These are phyloP conservation scores for Sternarchorhynchus goeldii DNA, from an alignment of 2,797 vertebrate genomes.

Conservation along the genomic window DNA sequence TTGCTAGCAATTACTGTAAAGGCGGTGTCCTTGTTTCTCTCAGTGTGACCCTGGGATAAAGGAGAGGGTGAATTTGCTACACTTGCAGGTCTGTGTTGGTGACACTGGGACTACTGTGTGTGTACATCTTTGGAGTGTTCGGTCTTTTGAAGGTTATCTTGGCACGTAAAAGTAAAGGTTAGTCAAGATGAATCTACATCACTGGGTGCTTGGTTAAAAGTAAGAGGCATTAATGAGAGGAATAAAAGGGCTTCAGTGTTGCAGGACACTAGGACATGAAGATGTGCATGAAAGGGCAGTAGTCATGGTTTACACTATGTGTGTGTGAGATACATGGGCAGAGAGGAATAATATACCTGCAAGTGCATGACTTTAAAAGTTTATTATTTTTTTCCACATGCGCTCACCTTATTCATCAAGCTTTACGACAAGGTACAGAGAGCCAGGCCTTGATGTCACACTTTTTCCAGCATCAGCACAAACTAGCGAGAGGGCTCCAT, in stretches of 20 bases:
- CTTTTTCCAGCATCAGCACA: slow-evolving; percentile 63
- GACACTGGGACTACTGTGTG: slow-evolving; percentile 44
- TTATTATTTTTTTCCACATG: slow-evolving; percentile 40
- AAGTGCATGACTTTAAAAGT: slow-evolving; percentile 48
- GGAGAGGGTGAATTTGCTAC: slow-evolving; percentile 48
- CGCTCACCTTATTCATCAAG: slow-evolving; percentile 59
- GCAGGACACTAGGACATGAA: not conserved
- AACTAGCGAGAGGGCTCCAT: slow-evolving; percentile 49
- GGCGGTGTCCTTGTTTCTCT: slow-evolving; percentile 51
- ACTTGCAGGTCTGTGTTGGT: slow-evolving; percentile 40
- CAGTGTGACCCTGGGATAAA: slow-evolving; percentile 37
- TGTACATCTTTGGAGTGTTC: slow-evolving; percentile 20
- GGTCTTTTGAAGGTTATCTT: slow-evolving; percentile 31
- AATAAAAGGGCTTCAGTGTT: not conserved
- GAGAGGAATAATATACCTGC: slow-evolving; percentile 13
- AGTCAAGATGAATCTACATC: not conserved
- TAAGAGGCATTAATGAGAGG: not conserved
- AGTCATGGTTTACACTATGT: not conserved
- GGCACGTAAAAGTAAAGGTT: slow-evolving; percentile 1
- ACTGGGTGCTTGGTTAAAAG: not conserved
- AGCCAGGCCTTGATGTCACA: slow-evolving; percentile 56
- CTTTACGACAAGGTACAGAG: slow-evolving; percentile 52
- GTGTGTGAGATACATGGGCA: not conserved
- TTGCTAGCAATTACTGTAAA: slow-evolving; percentile 35
- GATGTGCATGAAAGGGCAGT: not conserved